Conservation (phyloP, 2,888 invertebrate genomes). For the Malacosoma neustria region DNA sequence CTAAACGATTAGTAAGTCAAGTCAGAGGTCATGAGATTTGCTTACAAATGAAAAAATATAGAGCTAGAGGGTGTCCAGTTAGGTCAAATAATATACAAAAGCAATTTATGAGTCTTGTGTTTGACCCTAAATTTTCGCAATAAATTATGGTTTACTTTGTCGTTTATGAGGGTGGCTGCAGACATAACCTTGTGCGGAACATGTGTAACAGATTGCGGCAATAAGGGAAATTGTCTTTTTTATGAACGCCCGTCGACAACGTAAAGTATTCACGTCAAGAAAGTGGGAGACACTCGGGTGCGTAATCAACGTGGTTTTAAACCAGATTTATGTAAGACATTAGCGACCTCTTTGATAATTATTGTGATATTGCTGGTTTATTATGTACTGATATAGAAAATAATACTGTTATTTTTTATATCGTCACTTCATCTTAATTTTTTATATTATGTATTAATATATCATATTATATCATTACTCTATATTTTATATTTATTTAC, state of each 20-base stretch:
- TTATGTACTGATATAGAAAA: too few species aligned
- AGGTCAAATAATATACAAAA: constrained; percentile 49
- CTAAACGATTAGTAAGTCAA: too few species aligned
- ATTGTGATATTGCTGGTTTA: too few species aligned
- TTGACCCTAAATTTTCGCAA: constrained; percentile 69
- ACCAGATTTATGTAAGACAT: too few species aligned
- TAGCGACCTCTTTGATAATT: too few species aligned
- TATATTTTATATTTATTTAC: too few species aligned
- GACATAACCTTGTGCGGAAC: constrained; percentile 60
- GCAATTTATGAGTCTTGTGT: constrained; percentile 59
- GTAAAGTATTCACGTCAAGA: constrained; percentile 56
- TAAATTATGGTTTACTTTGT: constrained; percentile 74
- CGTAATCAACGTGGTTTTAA: not conserved
- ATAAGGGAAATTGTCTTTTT: constrained; percentile 75
- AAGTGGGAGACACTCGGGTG: constrained; percentile 14
- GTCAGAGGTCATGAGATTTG: not conserved
- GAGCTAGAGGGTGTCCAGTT: constrained; percentile 26
- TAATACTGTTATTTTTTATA: too few species aligned
- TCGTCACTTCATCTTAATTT: too few species aligned
- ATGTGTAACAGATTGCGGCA: constrained; percentile 72
- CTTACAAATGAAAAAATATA: constrained; percentile 13
- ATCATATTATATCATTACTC: too few species aligned
- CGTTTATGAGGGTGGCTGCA: constrained; percentile 69
- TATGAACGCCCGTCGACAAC: constrained; percentile 63
- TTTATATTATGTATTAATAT: too few species aligned